Percentiles rank a stretch among this genome's conserved stretches.
These are phyloP conservation scores for Drosophila ercepeae DNA, from an alignment of 1,140 invertebrate species.

Conservation along the genomic window DNA sequence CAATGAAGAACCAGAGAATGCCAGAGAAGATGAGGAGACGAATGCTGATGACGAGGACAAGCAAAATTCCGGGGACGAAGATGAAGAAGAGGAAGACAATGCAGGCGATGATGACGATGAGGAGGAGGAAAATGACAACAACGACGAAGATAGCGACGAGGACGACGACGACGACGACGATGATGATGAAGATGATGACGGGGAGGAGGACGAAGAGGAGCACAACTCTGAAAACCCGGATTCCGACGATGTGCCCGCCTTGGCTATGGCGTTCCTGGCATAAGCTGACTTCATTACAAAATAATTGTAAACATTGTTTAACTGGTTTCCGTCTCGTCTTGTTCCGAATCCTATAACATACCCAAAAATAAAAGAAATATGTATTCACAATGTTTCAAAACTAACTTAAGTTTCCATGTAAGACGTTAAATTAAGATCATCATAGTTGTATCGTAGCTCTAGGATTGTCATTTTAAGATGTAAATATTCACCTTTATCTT, in stretches of 20 bases:
- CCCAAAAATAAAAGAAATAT: slow-evolving; percentile 2
- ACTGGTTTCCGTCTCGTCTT: slow-evolving; percentile 26
- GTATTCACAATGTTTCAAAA: neutral
- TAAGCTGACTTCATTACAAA: slow-evolving; percentile 10
- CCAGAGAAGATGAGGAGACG: slow-evolving; percentile 23
- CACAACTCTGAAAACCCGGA: neutral
- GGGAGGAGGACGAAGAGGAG: neutral
- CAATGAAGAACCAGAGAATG: slow-evolving; percentile 9
- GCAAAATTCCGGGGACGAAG: slow-evolving; percentile 5
- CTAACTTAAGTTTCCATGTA: slow-evolving; percentile 23
- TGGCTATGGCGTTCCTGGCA: slow-evolving; percentile 1
- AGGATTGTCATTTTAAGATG: slow-evolving; percentile 56
- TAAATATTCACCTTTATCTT: slow-evolving; percentile 36
- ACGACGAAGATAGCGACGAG: slow-evolving; percentile 10
- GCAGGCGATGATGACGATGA: slow-evolving; percentile 3
- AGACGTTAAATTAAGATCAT: slow-evolving; percentile 7
- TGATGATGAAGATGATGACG: slow-evolving; percentile 2
- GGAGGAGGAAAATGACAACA: slow-evolving; percentile 7
- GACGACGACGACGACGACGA: slow-evolving; percentile 9
- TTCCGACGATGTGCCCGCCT: slow-evolving; percentile 6
- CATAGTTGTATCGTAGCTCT: slow-evolving; percentile 17
- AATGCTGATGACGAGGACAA: slow-evolving; percentile 16
- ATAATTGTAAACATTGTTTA: slow-evolving; percentile 5
- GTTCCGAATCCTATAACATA: slow-evolving; percentile 2
- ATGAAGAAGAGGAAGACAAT: slow-evolving; percentile 19